Evolutionary conservation across 2,888 invertebrate genomes (phyloP), one percentile per base, ranked within the genome.

Genomic region (Clepsis dumicolana): DNA sequence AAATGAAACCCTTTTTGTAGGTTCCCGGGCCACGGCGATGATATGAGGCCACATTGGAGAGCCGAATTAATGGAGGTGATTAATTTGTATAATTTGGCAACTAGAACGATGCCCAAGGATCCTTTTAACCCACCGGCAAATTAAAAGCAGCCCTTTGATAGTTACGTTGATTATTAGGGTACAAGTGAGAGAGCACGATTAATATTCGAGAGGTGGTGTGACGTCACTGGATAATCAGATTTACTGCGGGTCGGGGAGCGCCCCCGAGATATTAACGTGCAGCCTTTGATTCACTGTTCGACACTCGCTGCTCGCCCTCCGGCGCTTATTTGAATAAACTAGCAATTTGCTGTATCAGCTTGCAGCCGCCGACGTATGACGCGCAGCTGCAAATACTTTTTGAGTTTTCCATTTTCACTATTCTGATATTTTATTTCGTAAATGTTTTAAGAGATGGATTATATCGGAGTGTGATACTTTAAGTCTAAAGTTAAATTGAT

Each of bases 181-280:
- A 79, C 77, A 78, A 80, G 78, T 80, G 81, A 77, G 76, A 78
- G 78, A 76, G 76, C 77, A 60, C 77, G 76, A 83, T 87, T 87
- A 87, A 84, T 86, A 88, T 88, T 88, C 89, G 80, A 82, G 74
- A 72, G 77, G 81, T 75, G 78, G 77, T 75, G 75, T 80, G 81
- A 78, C 80, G 78, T 83, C 83, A 81, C 75, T 74, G 80, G 77
- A 82, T 88, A 88, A 88, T 87, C 86, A 83, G 84, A 86, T 87
- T 88, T 86, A 77, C 78, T 74, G 77, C 74, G 80, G 79, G 79
- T 82, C 78, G 80, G 77, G 77, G 77, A 77, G 80, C 76, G 77
- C 82, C 80, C 79, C 80, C 73, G 79, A 80, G 78, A 82, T 80
- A 78, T 78, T 81, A 80, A 72, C 76, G 73, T 71, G 73, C 71